Evolutionary conservation across 2,113 vertebrate genomes (phyloP), one percentile per base, ranked within the genome.

Genomic region (Illadopsis cleaveri): DNA sequence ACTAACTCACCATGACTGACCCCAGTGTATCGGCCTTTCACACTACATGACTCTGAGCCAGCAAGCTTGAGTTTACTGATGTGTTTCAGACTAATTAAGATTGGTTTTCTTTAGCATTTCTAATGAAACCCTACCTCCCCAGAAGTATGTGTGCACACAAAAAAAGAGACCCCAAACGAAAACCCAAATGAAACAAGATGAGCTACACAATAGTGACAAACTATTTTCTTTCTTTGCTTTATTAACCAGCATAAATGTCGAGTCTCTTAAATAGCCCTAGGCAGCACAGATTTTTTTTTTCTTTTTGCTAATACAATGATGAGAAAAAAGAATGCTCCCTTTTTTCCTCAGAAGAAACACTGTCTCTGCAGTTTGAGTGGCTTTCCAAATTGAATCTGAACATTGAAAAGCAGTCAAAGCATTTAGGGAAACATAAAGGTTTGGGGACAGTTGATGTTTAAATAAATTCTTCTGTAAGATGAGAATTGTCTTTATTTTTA

Each of bases 31-130:
- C 25, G 12, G 94, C 73, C 93, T 97, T 94, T 97, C 92, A 97
- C 95, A 90, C 93, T 94, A 54, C 93, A 90, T 87, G 84, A 95
- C 62, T 97, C 86, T 89, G 91, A 45, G 89, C 92, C 96, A 96
- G 93, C 71, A 93, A 93, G 91, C 88, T 90, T 86, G 95, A 89
- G 93, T 96, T 96, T 97, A 97, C 95, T 98, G 96, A 76, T 96
- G 96, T 97, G 96, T 96, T 97, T 97, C 96, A 86, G 88, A 44
- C 89, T 97, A 95, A 98, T 97, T 98, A 96, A 97, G 87, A 64
- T 18, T 93, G 89, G 94, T 96, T 97, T 97, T 94, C 91, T 94
- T 96, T 40, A 97, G 87, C 93, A 89, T 97, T 97, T 96, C 80
- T 95, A 85, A 96, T 97, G 96, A 97, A 97, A 97, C 68, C 72